Conservation (phyloP, 2,888 invertebrate species). For the Plebejus melissa region DNA sequence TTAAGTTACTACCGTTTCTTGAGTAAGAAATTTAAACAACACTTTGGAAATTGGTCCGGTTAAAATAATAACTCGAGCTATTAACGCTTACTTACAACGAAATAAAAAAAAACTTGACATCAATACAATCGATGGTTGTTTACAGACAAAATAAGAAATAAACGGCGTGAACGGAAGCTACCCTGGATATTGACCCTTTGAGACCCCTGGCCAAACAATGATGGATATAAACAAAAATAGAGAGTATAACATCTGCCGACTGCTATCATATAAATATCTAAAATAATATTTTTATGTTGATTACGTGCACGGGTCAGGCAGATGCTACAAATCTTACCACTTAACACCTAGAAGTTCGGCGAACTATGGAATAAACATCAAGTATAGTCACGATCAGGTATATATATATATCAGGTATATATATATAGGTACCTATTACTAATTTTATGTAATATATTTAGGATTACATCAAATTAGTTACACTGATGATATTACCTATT, state of each 20-base stretch:
- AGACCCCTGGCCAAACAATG: conserved; percentile 63
- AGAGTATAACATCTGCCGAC: conserved; percentile 68
- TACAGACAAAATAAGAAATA: conserved; percentile 60
- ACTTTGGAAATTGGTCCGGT: background rate
- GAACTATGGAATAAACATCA: conserved; percentile 18
- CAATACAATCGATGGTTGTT: conserved; percentile 59
- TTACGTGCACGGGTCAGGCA: conserved; percentile 73
- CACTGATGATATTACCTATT: too few species aligned
- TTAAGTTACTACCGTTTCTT: background rate
- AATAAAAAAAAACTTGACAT: conserved; percentile 33
- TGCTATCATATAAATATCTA: conserved; percentile 77
- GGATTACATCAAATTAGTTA: too few species aligned
- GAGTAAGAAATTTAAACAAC: background rate
- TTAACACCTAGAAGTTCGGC: conserved; percentile 44
- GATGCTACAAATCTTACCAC: conserved; percentile 56
- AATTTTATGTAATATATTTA: too few species aligned
- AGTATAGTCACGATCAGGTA: too few species aligned
- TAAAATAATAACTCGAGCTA: background rate
- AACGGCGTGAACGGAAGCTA: conserved; percentile 66
- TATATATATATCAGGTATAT: too few species aligned
- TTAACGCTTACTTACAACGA: background rate
- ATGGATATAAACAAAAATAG: conserved; percentile 67
- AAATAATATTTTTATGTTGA: conserved; percentile 79
- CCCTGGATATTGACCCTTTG: conserved; percentile 67
- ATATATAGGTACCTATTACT: too few species aligned